These are phyloP conservation scores for Pinctada fucata DNA, from an alignment of 2,888 invertebrate species.

Conservation along the genomic window DNA sequence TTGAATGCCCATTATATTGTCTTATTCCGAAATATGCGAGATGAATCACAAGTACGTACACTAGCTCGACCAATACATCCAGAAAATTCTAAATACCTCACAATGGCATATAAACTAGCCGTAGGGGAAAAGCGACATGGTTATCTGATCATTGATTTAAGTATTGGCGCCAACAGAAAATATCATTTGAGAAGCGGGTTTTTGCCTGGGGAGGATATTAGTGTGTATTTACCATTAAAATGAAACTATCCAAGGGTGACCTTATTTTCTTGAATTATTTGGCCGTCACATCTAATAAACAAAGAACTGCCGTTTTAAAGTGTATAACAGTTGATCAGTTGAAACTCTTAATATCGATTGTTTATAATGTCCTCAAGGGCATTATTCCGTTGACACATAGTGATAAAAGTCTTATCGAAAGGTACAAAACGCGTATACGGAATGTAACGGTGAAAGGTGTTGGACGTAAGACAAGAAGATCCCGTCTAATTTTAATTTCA, in stretches of 20 bases:
- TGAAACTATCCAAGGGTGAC: constrained; percentile 4
- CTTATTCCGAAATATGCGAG: too few species aligned
- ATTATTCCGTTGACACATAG: too few species aligned
- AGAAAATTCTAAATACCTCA: too few species aligned
- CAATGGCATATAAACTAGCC: too few species aligned
- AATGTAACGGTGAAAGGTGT: too few species aligned
- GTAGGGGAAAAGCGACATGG: neutral
- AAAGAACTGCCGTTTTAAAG: neutral
- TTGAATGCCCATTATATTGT: too few species aligned
- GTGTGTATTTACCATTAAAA: neutral
- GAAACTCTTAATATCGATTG: too few species aligned
- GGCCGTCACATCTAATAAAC: neutral
- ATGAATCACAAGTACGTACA: too few species aligned
- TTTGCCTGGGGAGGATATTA: constrained; percentile 8
- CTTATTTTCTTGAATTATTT: neutral
- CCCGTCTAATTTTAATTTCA: neutral
- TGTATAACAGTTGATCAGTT: neutral
- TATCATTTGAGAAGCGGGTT: constrained; percentile 1
- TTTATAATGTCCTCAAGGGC: too few species aligned
- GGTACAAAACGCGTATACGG: too few species aligned
- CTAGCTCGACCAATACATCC: too few species aligned
- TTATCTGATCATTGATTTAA: constrained; percentile 2
- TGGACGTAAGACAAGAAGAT: neutral
- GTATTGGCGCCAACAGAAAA: neutral
- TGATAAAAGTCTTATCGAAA: too few species aligned